These are phyloP conservation scores for Discoglossus pictus DNA, from an alignment of 2,797 vertebrate genomes.

Conservation along the genomic window DNA sequence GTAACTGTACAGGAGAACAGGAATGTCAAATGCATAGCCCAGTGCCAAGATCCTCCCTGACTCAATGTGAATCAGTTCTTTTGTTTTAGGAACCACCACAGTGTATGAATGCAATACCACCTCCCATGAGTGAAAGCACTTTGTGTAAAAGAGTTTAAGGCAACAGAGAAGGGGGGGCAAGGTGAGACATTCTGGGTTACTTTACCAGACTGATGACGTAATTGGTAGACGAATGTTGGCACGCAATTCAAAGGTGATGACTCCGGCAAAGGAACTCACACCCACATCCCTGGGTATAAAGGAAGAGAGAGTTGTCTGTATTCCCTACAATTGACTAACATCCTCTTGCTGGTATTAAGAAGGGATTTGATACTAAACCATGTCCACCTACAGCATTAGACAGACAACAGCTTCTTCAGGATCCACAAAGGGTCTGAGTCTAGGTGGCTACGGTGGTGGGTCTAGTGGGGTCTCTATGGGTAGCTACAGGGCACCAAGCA, in stretches of 20 bases:
- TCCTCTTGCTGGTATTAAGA: conserved; percentile 19
- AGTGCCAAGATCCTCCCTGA: conserved; percentile 33
- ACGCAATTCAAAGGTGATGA: conserved; percentile 46
- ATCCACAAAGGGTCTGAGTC: conserved; percentile 56
- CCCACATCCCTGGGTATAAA: conserved; percentile 44
- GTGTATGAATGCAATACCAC: conserved; percentile 12
- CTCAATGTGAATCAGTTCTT: conserved; percentile 49
- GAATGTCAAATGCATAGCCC: conserved; percentile 48
- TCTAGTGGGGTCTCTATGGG: conserved; percentile 61
- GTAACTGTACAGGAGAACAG: conserved; percentile 16
- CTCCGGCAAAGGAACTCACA: conserved; percentile 37
- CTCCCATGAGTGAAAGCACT: conserved; percentile 30
- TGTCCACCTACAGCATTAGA: conserved; percentile 37
- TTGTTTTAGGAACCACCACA: conserved; percentile 40
- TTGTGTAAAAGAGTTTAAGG: conserved; percentile 26
- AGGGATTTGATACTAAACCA: conserved; percentile 12
- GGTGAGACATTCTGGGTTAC: conserved; percentile 16
- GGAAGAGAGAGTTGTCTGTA: conserved; percentile 1
- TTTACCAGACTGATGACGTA: conserved; percentile 36
- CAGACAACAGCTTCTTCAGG: conserved; percentile 58
- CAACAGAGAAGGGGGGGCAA: conserved; percentile 3
- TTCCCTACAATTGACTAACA: conserved; percentile 12
- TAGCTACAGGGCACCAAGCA: conserved; percentile 63
- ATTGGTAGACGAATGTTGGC: conserved; percentile 36
- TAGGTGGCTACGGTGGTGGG: conserved; percentile 43